phyloP scores from a whole-genome alignment of 1,140 invertebrate species.

The Condylostylus longicornis region DNA sequence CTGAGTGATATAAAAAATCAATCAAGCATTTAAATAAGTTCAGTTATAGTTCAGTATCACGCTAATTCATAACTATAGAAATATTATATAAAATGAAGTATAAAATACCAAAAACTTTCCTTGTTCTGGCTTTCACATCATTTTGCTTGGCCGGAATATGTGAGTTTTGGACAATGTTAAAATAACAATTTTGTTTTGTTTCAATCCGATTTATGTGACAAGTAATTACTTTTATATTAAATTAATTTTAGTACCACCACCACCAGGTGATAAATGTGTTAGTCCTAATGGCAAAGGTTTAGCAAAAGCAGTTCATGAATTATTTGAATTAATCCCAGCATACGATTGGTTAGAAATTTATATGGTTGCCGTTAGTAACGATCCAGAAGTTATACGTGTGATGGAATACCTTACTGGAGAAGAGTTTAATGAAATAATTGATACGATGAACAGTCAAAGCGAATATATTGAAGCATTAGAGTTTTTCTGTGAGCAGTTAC shows the following conservation, averaged over 20 bases:
- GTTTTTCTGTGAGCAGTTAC: neutral
- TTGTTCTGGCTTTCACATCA: too few species aligned
- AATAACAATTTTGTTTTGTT: too few species aligned
- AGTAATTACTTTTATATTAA: neutral
- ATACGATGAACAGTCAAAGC: neutral
- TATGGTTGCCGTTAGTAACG: neutral
- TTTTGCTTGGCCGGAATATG: too few species aligned
- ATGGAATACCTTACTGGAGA: neutral
- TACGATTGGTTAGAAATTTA: neutral
- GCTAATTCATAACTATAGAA: too few species aligned
- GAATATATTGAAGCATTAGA: neutral
- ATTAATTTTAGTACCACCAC: neutral
- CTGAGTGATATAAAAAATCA: too few species aligned
- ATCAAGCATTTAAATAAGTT: too few species aligned
- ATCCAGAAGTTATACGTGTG: neutral
- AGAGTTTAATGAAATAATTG: neutral
- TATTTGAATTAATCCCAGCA: neutral
- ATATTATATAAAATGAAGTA: too few species aligned
- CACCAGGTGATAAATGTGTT: neutral
- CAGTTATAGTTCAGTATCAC: too few species aligned
- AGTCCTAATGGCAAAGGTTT: neutral
- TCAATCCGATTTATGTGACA: too few species aligned
- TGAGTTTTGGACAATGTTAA: too few species aligned
- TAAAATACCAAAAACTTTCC: too few species aligned
- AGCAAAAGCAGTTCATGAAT: neutral